These are phyloP conservation scores for Edolisoma coerulescens DNA, from an alignment of 2,113 vertebrate species.

Conservation along the genomic window DNA sequence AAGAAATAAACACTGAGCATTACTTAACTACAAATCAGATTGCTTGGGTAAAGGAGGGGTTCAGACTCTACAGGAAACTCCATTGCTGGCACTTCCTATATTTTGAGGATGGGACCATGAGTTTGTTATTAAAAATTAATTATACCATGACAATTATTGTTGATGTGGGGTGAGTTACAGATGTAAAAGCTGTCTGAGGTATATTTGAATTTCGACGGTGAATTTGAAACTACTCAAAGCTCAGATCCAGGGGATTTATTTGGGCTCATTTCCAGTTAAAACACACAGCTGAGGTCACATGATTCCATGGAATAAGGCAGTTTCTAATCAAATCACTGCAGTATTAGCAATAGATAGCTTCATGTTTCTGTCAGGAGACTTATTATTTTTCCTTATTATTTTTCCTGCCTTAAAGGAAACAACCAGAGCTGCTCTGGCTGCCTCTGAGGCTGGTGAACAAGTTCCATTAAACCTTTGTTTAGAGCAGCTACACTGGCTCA, in stretches of 20 bases:
- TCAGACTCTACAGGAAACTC: not conserved
- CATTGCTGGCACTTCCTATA: not conserved
- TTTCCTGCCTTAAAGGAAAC: constrained; percentile 3
- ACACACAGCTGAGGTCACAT: not conserved
- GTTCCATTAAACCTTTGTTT: not conserved
- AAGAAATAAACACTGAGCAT: not conserved
- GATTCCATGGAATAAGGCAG: not conserved
- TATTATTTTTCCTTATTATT: not conserved
- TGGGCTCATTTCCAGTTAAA: not conserved
- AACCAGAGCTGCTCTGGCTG: not conserved
- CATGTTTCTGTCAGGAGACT: constrained; percentile 3
- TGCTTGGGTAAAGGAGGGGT: not conserved
- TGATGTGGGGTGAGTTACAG: not conserved
- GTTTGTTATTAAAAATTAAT: too few relatives aligned
- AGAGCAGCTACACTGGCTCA: not conserved
- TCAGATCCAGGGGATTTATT: not conserved
- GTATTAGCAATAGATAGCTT: not conserved
- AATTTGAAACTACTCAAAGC: not conserved
- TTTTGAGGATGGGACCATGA: not conserved
- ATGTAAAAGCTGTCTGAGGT: not conserved
- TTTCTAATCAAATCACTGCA: constrained; percentile 4
- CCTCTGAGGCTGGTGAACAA: not conserved
- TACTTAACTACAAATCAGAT: not conserved
- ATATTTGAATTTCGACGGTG: not conserved
- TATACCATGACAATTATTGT: not conserved